Percentiles rank a stretch among this genome's conserved stretches.
phyloP scores from a whole-genome alignment of 1,140 invertebrate species.

The Apis laboriosa region DNA sequence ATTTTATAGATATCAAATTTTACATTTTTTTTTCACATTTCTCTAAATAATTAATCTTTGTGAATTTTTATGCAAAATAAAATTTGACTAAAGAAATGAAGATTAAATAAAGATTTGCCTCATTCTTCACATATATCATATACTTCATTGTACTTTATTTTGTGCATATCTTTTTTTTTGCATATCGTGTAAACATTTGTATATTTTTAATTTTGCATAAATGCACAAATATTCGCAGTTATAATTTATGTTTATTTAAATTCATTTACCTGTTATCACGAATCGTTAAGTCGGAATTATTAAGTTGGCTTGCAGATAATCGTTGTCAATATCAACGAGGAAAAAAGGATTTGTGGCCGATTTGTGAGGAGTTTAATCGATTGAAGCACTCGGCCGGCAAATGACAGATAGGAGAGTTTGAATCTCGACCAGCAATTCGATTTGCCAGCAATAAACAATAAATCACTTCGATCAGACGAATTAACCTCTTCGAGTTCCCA shows the following conservation, averaged over 20 bases:
- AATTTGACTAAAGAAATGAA: no score
- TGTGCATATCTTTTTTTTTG: no score
- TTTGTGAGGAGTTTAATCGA: not conserved
- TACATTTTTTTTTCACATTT: no score
- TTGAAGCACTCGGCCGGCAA: not conserved
- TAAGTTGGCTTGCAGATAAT: not conserved
- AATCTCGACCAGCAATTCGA: conserved; percentile 10
- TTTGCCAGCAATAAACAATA: conserved; percentile 14
- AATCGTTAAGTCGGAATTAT: not conserved
- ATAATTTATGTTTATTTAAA: not conserved
- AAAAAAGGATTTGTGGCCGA: conserved; percentile 7
- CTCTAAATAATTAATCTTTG: no score
- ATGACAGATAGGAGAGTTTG: conserved; percentile 4
- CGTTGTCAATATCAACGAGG: not conserved
- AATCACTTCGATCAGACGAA: conserved; percentile 16
- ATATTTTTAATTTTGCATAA: no score
- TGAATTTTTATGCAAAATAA: no score
- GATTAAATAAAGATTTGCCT: no score
- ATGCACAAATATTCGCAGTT: no score
- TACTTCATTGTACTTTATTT: no score
- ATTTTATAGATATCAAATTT: no score
- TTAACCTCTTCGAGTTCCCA: conserved; percentile 16
- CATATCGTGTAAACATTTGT: no score
- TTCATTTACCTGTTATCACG: not conserved
- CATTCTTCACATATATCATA: no score